These are phyloP conservation scores for Phymastichus coffea DNA, from an alignment of 1,140 invertebrate genomes.

Conservation along the genomic window DNA sequence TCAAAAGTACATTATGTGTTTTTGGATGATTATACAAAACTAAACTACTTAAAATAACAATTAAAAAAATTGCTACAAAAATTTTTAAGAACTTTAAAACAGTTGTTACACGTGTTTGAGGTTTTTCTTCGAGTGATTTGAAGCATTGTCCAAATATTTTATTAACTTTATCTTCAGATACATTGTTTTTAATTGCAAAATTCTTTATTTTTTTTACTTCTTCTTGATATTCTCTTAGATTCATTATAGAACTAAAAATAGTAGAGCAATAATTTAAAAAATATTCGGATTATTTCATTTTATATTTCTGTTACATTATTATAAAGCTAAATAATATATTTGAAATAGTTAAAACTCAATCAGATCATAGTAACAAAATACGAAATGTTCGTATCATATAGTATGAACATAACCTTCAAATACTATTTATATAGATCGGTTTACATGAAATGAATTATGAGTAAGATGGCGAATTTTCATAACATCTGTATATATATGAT, in stretches of 20 bases:
- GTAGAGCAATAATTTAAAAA: too few relatives aligned
- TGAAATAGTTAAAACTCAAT: too few relatives aligned
- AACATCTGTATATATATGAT: too few relatives aligned
- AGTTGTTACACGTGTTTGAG: constrained; percentile 24
- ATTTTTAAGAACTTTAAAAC: constrained; percentile 25
- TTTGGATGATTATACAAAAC: constrained; percentile 53
- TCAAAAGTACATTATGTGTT: constrained; percentile 58
- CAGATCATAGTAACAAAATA: too few relatives aligned
- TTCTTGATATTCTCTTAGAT: constrained; percentile 38
- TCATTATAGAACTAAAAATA: constrained; percentile 30
- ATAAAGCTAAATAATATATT: too few relatives aligned
- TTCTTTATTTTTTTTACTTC: constrained; percentile 40
- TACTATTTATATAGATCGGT: too few relatives aligned
- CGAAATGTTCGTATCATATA: too few relatives aligned
- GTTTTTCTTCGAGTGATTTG: constrained; percentile 44
- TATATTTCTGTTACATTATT: too few relatives aligned
- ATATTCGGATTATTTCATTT: too few relatives aligned
- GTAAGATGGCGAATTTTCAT: too few relatives aligned
- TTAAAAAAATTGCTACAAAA: constrained; percentile 26
- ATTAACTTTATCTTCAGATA: constrained; percentile 57
- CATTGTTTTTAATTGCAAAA: constrained; percentile 43
- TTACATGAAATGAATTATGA: too few relatives aligned
- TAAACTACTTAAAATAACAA: constrained; percentile 36
- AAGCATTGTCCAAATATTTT: constrained; percentile 58
- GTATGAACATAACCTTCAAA: too few relatives aligned